These are phyloP conservation scores for Boloria euphrosyne DNA, from an alignment of 2,888 invertebrate species.

Conservation along the genomic window DNA sequence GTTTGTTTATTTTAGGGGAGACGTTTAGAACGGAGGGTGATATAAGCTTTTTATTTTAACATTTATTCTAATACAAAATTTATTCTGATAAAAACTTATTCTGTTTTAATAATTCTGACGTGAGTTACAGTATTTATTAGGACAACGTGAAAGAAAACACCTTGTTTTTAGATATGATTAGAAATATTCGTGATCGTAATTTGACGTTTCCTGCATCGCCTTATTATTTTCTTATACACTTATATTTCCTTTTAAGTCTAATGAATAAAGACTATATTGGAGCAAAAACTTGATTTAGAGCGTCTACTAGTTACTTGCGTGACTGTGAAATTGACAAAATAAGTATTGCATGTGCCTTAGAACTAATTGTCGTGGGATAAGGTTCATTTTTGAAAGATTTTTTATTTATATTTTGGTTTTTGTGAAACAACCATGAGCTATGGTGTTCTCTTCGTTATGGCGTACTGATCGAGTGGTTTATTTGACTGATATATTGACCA, in stretches of 20 bases:
- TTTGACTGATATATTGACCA: conserved; percentile 37
- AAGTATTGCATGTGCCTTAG: conserved; percentile 16
- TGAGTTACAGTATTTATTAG: not conserved
- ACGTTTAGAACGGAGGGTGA: too few relatives aligned
- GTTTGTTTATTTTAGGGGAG: too few relatives aligned
- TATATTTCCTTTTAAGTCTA: not conserved
- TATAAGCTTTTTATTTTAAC: too few relatives aligned
- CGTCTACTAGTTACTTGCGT: conserved; percentile 46
- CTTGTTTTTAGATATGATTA: conserved; percentile 30
- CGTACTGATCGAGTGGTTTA: conserved; percentile 43
- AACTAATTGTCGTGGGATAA: conserved; percentile 32
- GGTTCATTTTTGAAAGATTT: conserved; percentile 34
- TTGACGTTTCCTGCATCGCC: conserved; percentile 36
- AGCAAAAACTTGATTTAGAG: conserved; percentile 19
- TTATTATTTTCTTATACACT: conserved; percentile 41
- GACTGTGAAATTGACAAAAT: conserved; percentile 42
- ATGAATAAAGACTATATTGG: not conserved
- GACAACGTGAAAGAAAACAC: not conserved
- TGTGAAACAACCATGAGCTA: conserved; percentile 39
- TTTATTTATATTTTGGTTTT: conserved; percentile 24
- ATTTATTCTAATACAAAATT: too few relatives aligned
- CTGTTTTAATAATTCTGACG: too few relatives aligned
- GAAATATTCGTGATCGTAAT: conserved; percentile 40
- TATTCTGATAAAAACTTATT: too few relatives aligned
- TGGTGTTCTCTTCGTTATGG: conserved; percentile 41